phyloP scores from a whole-genome alignment of 2,888 invertebrate species.

The Stenichneumon culpator region DNA sequence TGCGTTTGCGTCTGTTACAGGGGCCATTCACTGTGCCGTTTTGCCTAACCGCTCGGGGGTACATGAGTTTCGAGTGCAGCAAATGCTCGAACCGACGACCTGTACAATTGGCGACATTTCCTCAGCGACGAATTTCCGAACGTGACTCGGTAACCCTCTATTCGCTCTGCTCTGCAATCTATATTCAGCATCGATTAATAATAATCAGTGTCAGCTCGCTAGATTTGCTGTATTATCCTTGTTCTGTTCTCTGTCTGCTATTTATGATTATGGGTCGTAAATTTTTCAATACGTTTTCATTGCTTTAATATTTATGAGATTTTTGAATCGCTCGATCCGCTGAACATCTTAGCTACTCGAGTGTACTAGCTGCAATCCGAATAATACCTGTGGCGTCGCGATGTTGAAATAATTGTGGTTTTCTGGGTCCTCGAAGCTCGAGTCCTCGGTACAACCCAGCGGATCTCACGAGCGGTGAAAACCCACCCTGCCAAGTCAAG shows the following conservation, averaged over 20 bases:
- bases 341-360: not conserved
- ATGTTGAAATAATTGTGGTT: constrained; percentile 51
- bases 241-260: not conserved
- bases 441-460: constrained; percentile 12
- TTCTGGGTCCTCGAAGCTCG: constrained; percentile 40
- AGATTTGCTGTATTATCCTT: not conserved
- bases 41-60: not conserved
- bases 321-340: not conserved
- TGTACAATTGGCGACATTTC: constrained; percentile 1
- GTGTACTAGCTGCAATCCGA: not conserved
- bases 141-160: not conserved
- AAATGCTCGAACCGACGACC: not conserved
- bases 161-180: not conserved
- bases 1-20: not conserved
- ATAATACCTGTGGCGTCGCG: constrained; percentile 18
- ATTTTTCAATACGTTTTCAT: too few relatives aligned
- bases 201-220: not conserved
- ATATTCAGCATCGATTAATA: constrained; percentile 3
- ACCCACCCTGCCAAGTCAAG: constrained; percentile 25
- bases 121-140: not conserved
- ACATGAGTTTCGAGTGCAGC: constrained; percentile 7
- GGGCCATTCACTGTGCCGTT: not conserved
- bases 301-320: not conserved
- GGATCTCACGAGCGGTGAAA: not conserved
- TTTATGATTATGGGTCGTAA: too few relatives aligned